Evolutionary conservation across 2,888 invertebrate species (phyloP).

Genomic region (Apotomis turbidana): DNA sequence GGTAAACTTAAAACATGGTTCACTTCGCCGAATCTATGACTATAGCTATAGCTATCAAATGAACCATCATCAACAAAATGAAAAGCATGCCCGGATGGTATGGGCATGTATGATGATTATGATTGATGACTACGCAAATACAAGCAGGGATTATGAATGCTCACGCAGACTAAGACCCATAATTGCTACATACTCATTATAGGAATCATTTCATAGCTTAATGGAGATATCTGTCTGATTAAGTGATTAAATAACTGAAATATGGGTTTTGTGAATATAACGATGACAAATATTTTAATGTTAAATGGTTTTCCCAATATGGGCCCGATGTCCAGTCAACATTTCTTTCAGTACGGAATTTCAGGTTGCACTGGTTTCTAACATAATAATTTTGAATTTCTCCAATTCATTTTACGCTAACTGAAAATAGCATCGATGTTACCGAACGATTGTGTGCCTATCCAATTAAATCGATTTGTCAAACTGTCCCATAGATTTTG

Average conservation of each 20-base stretch:
- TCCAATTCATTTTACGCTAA: not conserved
- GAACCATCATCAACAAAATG: constrained; percentile 31
- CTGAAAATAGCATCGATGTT: not conserved
- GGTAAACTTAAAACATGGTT: constrained; percentile 21
- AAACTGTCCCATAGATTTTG: constrained; percentile 33
- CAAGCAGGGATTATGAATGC: constrained; percentile 33
- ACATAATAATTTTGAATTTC: not conserved
- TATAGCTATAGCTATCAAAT: constrained; percentile 31
- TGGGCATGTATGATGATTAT: constrained; percentile 34
- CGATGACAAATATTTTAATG: constrained; percentile 3
- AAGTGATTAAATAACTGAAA: constrained; percentile 7
- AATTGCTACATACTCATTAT: not conserved
- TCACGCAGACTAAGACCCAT: constrained; percentile 29
- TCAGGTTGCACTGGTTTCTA: not conserved
- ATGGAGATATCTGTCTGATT: not conserved
- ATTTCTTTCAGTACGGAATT: not conserved
- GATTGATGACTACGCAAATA: constrained; percentile 37
- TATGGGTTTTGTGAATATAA: not conserved
- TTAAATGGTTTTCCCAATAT: not conserved
- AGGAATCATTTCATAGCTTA: no score
- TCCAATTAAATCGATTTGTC: constrained; percentile 21
- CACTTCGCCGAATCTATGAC: constrained; percentile 25
- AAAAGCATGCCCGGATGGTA: constrained; percentile 34
- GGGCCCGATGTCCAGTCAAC: not conserved
- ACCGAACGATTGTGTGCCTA: constrained; percentile 3